These are phyloP conservation scores for Ceratina calcarata DNA, from an alignment of 1,140 invertebrate genomes.

Conservation along the genomic window DNA sequence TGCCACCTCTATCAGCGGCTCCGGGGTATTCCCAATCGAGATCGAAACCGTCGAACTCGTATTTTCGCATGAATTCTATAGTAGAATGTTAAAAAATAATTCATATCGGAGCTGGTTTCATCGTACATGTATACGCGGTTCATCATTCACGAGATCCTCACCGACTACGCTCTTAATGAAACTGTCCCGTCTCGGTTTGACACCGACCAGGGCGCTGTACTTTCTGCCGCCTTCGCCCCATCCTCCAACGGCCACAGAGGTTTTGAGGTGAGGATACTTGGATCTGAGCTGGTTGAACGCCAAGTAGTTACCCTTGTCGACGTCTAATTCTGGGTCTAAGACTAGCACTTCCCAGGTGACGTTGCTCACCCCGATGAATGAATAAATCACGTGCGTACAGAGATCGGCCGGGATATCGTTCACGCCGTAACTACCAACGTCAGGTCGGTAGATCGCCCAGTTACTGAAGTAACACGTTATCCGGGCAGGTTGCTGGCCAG, in stretches of 20 bases:
- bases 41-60: conserved; percentile 91
- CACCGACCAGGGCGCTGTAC: conserved; percentile 89
- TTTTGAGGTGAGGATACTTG: conserved; percentile 88
- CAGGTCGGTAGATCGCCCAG: conserved; percentile 94
- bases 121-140: too few relatives aligned
- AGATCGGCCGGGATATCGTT: conserved; percentile 90
- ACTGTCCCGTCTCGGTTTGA: conserved; percentile 84
- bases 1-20: conserved; percentile 91
- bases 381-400: conserved; percentile 94
- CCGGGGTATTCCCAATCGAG: conserved; percentile 94
- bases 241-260: conserved; percentile 90
- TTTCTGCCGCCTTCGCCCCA: conserved; percentile 94
- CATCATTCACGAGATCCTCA: conserved; percentile 72
- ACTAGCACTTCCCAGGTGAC: conserved; percentile 88
- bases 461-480: conserved; percentile 95
- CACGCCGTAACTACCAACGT: conserved; percentile 89
- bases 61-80: conserved; percentile 87
- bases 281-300: conserved; percentile 89
- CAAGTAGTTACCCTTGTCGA: conserved; percentile 88
- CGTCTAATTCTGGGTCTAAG: conserved; percentile 90
- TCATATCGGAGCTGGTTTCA: too few relatives aligned
- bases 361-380: conserved; percentile 93
- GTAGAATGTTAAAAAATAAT: too few relatives aligned
- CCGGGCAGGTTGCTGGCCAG: conserved; percentile 78
- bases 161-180: conserved; percentile 90